Evolutionary conservation across 2,113 vertebrate species (phyloP).

Genomic region (Syngnathus typhle): DNA sequence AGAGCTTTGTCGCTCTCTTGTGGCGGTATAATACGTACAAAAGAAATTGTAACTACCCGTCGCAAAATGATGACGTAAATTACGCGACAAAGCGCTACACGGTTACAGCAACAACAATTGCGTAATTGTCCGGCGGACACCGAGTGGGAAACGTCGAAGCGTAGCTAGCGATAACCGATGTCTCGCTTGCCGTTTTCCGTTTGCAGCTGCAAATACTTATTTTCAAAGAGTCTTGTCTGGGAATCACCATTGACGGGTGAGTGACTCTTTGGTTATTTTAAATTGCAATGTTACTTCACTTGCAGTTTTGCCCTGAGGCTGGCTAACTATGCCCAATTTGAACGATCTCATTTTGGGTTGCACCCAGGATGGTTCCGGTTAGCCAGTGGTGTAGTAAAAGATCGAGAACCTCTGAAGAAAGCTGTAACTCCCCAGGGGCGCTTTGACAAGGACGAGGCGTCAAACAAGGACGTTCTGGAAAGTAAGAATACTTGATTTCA

Average conservation of each 20-base stretch:
- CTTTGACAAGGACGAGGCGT: constrained; percentile 79
- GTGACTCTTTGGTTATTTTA: not conserved
- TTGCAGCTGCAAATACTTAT: constrained; percentile 9
- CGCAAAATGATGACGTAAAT: constrained; percentile 32
- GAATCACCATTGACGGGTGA: constrained; percentile 42
- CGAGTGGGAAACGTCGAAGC: not conserved
- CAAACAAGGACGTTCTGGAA: constrained; percentile 74
- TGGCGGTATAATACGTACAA: not conserved
- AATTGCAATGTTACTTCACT: not conserved
- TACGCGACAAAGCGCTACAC: constrained; percentile 21
- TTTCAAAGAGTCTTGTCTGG: constrained; percentile 3
- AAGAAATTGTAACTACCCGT: not conserved
- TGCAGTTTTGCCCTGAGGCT: no score
- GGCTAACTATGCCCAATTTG: not conserved
- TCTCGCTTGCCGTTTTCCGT: constrained; percentile 18
- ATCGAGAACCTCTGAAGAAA: constrained; percentile 75
- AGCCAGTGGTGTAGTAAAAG: constrained; percentile 50
- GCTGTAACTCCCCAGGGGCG: constrained; percentile 83
- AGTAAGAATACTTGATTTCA: constrained; percentile 67
- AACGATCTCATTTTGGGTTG: not conserved
- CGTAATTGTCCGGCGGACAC: constrained; percentile 15
- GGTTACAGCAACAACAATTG: constrained; percentile 18
- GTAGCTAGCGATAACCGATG: constrained; percentile 32
- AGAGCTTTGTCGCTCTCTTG: constrained; percentile 15
- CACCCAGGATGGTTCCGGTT: constrained; percentile 51